Evolutionary conservation across 2,888 invertebrate species (phyloP), one percentile per base, ranked within the genome.

Genomic region (Pseudoips prasinana): DNA sequence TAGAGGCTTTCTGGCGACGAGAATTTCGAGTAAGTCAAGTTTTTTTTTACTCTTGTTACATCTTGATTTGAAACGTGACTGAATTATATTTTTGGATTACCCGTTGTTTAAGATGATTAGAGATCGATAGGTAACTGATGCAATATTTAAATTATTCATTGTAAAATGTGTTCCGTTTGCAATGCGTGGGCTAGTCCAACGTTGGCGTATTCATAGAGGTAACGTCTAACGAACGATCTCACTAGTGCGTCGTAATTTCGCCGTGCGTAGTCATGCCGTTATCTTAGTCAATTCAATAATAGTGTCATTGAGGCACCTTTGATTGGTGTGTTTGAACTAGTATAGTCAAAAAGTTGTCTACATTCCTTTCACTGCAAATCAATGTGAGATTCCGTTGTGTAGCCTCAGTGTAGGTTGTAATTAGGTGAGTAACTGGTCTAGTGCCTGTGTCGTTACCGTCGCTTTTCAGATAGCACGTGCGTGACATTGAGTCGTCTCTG

Each of bases 171-270:
- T 51, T 42, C 23, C 30, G 33, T 41, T 39, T 31, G 28, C 34
- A 46, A 39, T 61, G 62, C 63, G 66, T 71, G 63, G 63, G 66
- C 40, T 49, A 45, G 33, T 51, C 29, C 41, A 46, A 41, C 48
- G 54, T 58, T 59, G 54, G 56, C 60, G 41, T 54, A 60, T 59
- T 60, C 52, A 34, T 58, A 53, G 39, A 66, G 59, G 61, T 62
- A 67, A 60, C 65, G 48, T 58, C 60, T 62, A 67, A 60, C 65
- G 48, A 64, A 55, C 56, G 60, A 64, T 65, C 70, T 56, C 58
- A 58, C 56, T 74, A 78, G 72, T 87, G 85, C 86, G 85, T 84
- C 82, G 84, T 78, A 85, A 75, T 80, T 83, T 77, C 57, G 60
- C 72, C 70, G 74, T 76, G 76, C 78, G 73, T 83, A 73, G 78